A percentile compares a stretch with the other conserved stretches of the same genome.
Conservation (phyloP, 2,888 invertebrate genomes). For the Laothoe populi region DNA sequence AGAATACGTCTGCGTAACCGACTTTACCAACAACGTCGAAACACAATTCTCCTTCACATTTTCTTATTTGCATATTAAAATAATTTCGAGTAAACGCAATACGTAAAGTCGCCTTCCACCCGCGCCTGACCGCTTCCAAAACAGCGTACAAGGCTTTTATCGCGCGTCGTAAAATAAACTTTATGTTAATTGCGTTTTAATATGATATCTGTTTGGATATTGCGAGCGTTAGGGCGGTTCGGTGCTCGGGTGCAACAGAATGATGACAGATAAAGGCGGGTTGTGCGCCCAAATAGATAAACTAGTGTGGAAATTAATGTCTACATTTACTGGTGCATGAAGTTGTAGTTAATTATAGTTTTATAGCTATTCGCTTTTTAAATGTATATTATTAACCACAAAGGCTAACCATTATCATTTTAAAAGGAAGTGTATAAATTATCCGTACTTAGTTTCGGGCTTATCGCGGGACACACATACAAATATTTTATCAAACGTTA, state of each 20-base stretch:
- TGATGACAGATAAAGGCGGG: constrained; percentile 84
- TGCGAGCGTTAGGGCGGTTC: constrained; percentile 20
- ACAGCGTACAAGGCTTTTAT: constrained; percentile 53
- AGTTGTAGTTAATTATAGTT: constrained; percentile 83
- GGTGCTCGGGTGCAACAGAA: constrained; percentile 44
- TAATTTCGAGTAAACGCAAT: constrained; percentile 84
- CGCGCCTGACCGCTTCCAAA: constrained; percentile 50
- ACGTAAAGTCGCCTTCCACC: constrained; percentile 77
- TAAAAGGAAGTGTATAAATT: constrained; percentile 80
- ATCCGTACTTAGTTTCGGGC: constrained; percentile 59
- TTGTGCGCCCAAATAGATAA: constrained; percentile 84
- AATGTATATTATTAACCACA: constrained; percentile 76
- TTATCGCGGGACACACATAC: constrained; percentile 69
- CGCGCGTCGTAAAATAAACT: constrained; percentile 56
- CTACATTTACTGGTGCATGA: constrained; percentile 85
- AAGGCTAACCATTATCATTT: constrained; percentile 80
- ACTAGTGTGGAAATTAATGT: constrained; percentile 85
- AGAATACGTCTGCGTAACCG: constrained; percentile 82
- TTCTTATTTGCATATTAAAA: constrained; percentile 85
- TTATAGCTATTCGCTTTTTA: constrained; percentile 80
- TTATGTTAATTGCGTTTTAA: constrained; percentile 51
- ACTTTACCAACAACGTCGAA: constrained; percentile 79
- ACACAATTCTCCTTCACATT: constrained; percentile 82
- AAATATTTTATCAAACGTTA: constrained; percentile 74
- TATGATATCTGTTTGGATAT: constrained; percentile 44